Percentiles rank a stretch among this genome's conserved stretches.
These are phyloP conservation scores for Cassiopea andromeda DNA, from an alignment of 30 jellyfish, hydroid and myxozoan genomes.

Conservation along the genomic window DNA sequence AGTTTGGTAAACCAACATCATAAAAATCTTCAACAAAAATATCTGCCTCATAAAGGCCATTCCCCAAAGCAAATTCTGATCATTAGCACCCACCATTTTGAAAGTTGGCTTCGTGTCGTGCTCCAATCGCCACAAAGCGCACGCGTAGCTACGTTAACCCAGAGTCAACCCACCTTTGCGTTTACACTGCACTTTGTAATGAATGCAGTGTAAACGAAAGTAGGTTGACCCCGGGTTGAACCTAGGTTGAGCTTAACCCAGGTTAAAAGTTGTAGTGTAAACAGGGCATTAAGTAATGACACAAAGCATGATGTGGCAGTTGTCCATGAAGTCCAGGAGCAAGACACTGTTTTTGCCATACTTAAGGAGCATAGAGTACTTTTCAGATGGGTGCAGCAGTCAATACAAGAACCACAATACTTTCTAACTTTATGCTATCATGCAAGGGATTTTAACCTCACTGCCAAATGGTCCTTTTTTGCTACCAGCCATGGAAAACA, in stretches of 20 bases:
- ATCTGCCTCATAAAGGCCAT: constrained; percentile 3
- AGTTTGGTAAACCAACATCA: background rate
- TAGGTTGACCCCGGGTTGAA: constrained; percentile 40
- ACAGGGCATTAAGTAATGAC: background rate
- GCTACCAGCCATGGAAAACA: too few relatives aligned
- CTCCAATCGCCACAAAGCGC: constrained; percentile 13
- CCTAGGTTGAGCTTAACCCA: constrained; percentile 35
- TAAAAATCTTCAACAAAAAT: background rate
- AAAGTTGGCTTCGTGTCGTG: background rate
- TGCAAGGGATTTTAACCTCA: too few relatives aligned
- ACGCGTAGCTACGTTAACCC: constrained; percentile 51
- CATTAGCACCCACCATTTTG: constrained; percentile 37
- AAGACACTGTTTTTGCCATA: too few relatives aligned
- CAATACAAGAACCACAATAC: too few relatives aligned
- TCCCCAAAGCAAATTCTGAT: constrained; percentile 35
- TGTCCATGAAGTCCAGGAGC: too few relatives aligned
- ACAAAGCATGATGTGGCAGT: background rate
- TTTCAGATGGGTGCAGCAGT: too few relatives aligned
- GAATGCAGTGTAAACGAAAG: constrained; percentile 31
- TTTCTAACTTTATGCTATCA: too few relatives aligned
- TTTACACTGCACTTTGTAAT: constrained; percentile 23
- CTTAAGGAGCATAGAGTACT: too few relatives aligned
- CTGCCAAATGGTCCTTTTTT: too few relatives aligned
- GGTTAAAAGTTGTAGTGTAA: constrained; percentile 26
- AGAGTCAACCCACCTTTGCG: constrained; percentile 55